A percentile compares a stretch with the other conserved stretches of the same genome.
phyloP scores from a whole-genome alignment of 2,888 invertebrate genomes.

The Acleris holmiana region DNA sequence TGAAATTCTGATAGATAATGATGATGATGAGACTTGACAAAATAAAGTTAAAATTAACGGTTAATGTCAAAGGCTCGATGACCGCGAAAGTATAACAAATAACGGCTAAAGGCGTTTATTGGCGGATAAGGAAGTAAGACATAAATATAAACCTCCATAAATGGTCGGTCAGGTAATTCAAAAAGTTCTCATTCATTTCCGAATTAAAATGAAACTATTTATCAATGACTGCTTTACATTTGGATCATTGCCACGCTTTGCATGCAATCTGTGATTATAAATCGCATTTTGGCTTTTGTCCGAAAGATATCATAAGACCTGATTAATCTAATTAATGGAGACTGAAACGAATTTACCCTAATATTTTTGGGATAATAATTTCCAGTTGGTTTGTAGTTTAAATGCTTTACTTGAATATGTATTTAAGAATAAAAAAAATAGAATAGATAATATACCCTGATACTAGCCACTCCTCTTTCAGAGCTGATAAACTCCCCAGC shows the following conservation, averaged over 20 bases:
- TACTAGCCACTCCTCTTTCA: no score
- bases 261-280: background rate
- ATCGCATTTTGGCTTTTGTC: no score
- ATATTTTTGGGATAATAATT: no score
- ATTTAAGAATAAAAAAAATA: no score
- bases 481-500: no score
- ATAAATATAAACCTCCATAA: background rate
- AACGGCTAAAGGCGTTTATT: background rate
- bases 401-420: no score
- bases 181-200: background rate
- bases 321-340: no score
- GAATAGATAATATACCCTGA: no score
- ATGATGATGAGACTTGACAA: background rate
- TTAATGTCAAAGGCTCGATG: background rate
- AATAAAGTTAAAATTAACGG: background rate
- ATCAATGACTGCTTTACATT: constrained; percentile 20
- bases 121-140: background rate
- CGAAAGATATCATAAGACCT: no score
- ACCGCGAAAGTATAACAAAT: background rate
- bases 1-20: background rate
- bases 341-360: no score
- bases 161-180: background rate
- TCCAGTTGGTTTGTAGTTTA: no score
- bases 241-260: constrained; percentile 22
- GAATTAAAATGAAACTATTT: constrained; percentile 2